Evolutionary conservation across 2,888 invertebrate species (phyloP).

Genomic region (Eumerus sabulonum): DNA sequence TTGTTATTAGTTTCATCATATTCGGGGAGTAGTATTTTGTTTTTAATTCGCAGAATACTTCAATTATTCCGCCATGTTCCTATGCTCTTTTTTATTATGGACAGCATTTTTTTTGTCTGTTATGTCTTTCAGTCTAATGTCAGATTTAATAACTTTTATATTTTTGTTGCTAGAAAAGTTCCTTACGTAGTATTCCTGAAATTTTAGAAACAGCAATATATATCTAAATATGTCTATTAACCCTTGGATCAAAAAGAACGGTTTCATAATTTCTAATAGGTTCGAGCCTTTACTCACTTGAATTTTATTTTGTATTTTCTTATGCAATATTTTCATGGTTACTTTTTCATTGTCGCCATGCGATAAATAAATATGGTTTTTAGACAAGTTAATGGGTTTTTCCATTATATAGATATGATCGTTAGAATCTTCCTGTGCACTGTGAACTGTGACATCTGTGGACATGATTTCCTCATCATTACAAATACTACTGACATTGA

Average conservation of each 20-base stretch:
- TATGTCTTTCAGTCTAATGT: too few species aligned
- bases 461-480: neutral
- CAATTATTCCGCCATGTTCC: neutral
- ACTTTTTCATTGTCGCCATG: too few species aligned
- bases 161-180: neutral
- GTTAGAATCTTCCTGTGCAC: too few species aligned
- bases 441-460: too few species aligned
- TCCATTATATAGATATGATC: too few species aligned
- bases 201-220: too few species aligned
- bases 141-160: too few species aligned
- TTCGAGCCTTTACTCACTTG: neutral
- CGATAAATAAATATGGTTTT: neutral
- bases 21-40: neutral
- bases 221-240: too few species aligned
- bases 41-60: slow-evolving; percentile 1
- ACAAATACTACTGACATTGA: neutral
- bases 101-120: too few species aligned
- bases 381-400: neutral
- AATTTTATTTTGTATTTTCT: neutral
- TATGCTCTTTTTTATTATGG: too few species aligned
- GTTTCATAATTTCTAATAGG: too few species aligned
- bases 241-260: too few species aligned
- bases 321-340: slow-evolving; percentile 2
- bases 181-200: neutral
- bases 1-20: neutral